phyloP scores from a whole-genome alignment of 92 coral and sea anemone species.

The Phymanthus crucifer region DNA sequence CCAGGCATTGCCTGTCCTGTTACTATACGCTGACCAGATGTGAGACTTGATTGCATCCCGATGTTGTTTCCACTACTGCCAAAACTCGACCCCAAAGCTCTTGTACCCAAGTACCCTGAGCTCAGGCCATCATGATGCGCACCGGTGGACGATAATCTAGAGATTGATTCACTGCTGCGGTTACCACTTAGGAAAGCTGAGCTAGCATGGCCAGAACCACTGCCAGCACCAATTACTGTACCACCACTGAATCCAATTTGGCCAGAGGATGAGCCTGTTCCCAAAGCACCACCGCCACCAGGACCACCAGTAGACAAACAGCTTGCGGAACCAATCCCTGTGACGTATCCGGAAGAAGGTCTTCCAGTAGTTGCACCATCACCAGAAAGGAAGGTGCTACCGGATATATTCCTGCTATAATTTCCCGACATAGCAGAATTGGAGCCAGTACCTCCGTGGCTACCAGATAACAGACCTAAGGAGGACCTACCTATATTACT shows the following conservation, averaged over 20 bases:
- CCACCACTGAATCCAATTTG: not conserved
- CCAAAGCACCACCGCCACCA: not conserved
- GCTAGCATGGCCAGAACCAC: not conserved
- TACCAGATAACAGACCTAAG: constrained; percentile 11
- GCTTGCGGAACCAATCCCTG: constrained; percentile 6
- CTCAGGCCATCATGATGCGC: not conserved
- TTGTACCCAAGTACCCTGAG: not conserved
- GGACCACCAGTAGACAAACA: not conserved
- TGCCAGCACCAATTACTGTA: not conserved
- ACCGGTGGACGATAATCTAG: not conserved
- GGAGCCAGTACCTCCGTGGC: not conserved
- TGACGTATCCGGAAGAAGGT: not conserved
- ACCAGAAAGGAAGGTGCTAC: constrained; percentile 8
- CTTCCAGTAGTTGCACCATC: not conserved
- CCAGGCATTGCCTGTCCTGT: not conserved
- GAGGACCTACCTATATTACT: not conserved
- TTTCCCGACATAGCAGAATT: not conserved
- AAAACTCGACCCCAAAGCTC: not conserved
- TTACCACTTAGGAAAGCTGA: not conserved
- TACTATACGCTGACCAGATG: not conserved
- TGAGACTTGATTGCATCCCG: not conserved
- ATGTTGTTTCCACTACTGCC: not conserved
- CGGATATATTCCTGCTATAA: not conserved
- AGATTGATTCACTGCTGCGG: not conserved
- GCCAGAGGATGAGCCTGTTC: constrained; percentile 3